A percentile compares a stretch with the other conserved stretches of the same genome.
These are phyloP conservation scores for Cylloceria caligata DNA, from an alignment of 2,888 invertebrate species.

Conservation along the genomic window DNA sequence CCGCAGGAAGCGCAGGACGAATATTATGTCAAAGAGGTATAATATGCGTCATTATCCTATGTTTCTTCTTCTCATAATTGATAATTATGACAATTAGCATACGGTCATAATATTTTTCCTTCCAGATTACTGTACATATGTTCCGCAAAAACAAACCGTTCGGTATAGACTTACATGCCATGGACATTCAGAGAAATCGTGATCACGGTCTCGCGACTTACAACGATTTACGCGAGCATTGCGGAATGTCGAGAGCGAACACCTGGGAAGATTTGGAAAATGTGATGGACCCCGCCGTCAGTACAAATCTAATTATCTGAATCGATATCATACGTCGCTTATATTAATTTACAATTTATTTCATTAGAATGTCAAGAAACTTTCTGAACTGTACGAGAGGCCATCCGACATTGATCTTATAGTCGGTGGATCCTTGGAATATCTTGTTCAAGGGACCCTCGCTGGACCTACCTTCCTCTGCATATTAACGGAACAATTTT, in stretches of 20 bases:
- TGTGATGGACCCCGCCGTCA: constrained; percentile 84
- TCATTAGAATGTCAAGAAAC: constrained; percentile 90
- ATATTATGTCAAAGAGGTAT: constrained; percentile 91
- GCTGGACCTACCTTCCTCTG: constrained; percentile 96
- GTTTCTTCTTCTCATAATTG: neutral
- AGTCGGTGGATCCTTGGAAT: constrained; percentile 93
- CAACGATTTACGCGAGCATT: constrained; percentile 91
- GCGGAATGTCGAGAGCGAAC: constrained; percentile 89
- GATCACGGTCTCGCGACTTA: constrained; percentile 95
- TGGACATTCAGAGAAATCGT: constrained; percentile 94
- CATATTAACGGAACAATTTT: constrained; percentile 95
- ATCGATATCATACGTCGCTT: neutral
- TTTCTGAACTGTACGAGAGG: constrained; percentile 88
- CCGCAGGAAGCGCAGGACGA: constrained; percentile 91
- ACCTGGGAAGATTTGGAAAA: constrained; percentile 89
- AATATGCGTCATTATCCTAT: constrained; percentile 81
- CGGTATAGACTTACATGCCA: constrained; percentile 92
- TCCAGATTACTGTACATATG: constrained; percentile 88
- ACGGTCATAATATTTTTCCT: neutral
- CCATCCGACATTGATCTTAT: constrained; percentile 94
- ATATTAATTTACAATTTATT: constrained; percentile 80
- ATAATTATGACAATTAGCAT: neutral
- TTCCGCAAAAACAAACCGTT: constrained; percentile 90
- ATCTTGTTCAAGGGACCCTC: constrained; percentile 90
- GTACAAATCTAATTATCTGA: neutral